A percentile compares a stretch with the other conserved stretches of the same genome.
Conservation (phyloP, 1,140 invertebrate species). For the Aphis gossypii region DNA sequence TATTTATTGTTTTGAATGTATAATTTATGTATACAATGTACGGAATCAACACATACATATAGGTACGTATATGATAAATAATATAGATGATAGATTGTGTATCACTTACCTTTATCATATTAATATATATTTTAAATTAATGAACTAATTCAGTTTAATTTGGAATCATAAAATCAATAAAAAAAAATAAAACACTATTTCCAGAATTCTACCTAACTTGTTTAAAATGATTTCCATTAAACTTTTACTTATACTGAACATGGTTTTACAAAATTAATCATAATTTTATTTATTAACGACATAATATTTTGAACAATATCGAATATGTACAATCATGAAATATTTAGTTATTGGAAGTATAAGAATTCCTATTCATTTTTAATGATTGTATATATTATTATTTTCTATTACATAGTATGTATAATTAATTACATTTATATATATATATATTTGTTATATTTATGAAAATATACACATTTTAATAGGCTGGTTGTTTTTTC, state of each 20-base stretch:
- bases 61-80: neutral
- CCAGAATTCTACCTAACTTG: too few relatives aligned
- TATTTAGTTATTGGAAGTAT: neutral
- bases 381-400: neutral
- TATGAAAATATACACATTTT: neutral
- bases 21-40: too few relatives aligned
- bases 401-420: neutral
- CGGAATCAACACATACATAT: too few relatives aligned
- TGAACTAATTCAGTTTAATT: neutral
- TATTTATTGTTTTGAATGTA: too few relatives aligned
- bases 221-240: neutral
- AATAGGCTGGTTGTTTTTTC: slow-evolving; percentile 47
- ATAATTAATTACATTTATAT: neutral
- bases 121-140: neutral
- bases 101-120: neutral
- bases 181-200: neutral
- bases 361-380: neutral
- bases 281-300: neutral
- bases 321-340: neutral
- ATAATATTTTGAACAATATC: neutral
- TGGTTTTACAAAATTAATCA: neutral
- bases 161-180: neutral
- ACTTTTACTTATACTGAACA: neutral
- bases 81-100: neutral
- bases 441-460: neutral